Conservation (phyloP, 2,113 vertebrate species). For the Symphodus melops region DNA sequence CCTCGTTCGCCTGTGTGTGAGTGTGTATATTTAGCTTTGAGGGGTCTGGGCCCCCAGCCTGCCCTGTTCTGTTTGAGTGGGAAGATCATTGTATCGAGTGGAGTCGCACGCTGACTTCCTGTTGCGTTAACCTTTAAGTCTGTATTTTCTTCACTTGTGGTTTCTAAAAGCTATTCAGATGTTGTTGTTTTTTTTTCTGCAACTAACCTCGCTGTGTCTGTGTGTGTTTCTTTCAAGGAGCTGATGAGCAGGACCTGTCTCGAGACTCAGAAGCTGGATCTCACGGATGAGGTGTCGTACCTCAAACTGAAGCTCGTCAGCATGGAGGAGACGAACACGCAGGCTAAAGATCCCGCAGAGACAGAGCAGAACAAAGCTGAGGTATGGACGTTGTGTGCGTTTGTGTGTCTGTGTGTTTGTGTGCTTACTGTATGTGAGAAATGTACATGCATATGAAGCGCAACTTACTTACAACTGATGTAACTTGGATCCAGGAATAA, state of each 20-base stretch:
- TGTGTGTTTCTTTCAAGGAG: conserved; percentile 83
- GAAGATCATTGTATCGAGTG: conserved; percentile 57
- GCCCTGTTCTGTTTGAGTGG: conserved; percentile 56
- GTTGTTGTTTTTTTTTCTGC: not conserved
- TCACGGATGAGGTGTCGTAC: conserved; percentile 95
- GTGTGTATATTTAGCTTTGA: conserved; percentile 82
- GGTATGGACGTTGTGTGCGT: conserved; percentile 77
- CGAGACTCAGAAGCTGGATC: conserved; percentile 95
- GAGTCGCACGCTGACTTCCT: conserved; percentile 27
- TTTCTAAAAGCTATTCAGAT: not conserved
- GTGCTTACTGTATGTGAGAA: conserved; percentile 8
- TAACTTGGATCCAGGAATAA: not conserved
- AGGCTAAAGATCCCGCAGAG: conserved; percentile 78
- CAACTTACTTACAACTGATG: not conserved
- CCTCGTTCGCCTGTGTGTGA: conserved; percentile 35
- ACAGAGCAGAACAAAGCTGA: conserved; percentile 92
- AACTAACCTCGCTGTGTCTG: not conserved
- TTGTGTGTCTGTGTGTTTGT: not conserved
- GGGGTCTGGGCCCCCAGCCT: conserved; percentile 63
- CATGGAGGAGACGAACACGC: conserved; percentile 88
- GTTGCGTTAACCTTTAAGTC: not conserved
- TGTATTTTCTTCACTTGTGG: not conserved
- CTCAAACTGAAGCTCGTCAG: conserved; percentile 94
- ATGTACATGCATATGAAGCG: not conserved
- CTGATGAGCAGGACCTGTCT: conserved; percentile 92